These are phyloP conservation scores for Phycodurus eques DNA, from an alignment of 2,113 vertebrate genomes.

Conservation along the genomic window DNA sequence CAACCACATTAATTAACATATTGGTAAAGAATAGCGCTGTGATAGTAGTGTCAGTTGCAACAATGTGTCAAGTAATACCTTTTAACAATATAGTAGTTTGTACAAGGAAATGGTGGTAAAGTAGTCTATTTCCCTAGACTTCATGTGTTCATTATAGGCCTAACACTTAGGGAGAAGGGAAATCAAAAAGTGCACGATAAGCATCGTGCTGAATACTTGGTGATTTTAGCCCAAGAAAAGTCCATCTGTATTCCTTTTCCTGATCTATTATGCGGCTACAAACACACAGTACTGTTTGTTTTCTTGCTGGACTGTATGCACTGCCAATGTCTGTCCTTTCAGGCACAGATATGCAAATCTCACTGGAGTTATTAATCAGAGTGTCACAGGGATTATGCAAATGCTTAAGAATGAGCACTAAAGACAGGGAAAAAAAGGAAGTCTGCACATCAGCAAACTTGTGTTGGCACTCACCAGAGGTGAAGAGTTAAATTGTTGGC, in stretches of 20 bases:
- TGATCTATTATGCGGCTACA: conserved; percentile 15
- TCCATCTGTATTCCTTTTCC: conserved; percentile 9
- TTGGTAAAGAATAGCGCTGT: not conserved
- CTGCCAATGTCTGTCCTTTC: conserved; percentile 54
- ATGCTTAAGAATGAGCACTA: conserved; percentile 45
- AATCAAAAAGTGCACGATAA: conserved; percentile 22
- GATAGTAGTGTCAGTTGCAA: not conserved
- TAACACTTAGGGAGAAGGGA: conserved; percentile 32
- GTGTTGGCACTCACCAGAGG: conserved; percentile 27
- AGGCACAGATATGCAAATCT: conserved; percentile 67
- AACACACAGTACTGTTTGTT: conserved; percentile 22
- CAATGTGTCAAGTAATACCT: not conserved
- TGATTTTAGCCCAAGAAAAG: conserved; percentile 31
- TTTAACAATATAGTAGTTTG: conserved; percentile 25
- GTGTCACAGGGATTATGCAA: conserved; percentile 73
- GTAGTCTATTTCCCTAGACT: conserved; percentile 49
- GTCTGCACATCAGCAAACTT: conserved; percentile 44
- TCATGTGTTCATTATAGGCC: conserved; percentile 30
- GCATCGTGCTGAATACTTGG: not conserved
- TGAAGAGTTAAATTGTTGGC: conserved; percentile 33
- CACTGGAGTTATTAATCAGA: conserved; percentile 65
- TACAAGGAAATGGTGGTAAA: conserved; percentile 47
- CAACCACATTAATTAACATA: not conserved
- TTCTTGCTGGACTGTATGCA: conserved; percentile 47
- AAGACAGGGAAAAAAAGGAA: conserved; percentile 28